Percentiles rank a stretch among this genome's conserved stretches.
These are phyloP conservation scores for Ramazzottius varieornatus DNA, from an alignment of 2,888 invertebrate species.

Conservation along the genomic window DNA sequence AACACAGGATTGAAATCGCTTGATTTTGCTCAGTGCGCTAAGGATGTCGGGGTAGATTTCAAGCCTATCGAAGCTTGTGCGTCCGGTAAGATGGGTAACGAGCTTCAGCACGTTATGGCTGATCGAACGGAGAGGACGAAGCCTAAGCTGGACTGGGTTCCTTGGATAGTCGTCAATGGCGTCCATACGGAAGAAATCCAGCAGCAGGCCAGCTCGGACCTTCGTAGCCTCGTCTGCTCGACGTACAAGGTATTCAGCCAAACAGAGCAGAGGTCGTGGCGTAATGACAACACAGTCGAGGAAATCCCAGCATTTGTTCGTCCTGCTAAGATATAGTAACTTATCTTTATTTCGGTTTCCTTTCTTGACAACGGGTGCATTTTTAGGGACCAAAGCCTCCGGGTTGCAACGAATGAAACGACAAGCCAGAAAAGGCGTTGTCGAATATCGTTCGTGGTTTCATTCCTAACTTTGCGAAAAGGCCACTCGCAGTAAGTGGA, in stretches of 20 bases:
- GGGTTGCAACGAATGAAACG: not conserved
- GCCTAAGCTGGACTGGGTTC: constrained; percentile 13
- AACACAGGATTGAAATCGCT: no score
- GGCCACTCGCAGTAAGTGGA: not conserved
- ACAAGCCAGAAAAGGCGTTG: not conserved
- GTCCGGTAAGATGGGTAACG: constrained; percentile 10
- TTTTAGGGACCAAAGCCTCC: not conserved
- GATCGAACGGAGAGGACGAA: constrained; percentile 11
- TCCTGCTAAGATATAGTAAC: no score
- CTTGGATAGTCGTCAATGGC: constrained; percentile 15
- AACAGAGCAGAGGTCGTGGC: not conserved
- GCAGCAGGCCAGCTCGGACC: not conserved
- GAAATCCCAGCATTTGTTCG: not conserved
- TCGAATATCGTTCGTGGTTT: no score
- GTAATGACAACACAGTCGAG: not conserved
- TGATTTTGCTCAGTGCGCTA: not conserved
- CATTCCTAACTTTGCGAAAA: not conserved
- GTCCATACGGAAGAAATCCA: constrained; percentile 6
- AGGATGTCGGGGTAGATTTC: not conserved
- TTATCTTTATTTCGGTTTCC: no score
- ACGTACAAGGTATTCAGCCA: not conserved
- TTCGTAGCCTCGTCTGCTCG: not conserved
- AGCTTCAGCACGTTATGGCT: constrained; percentile 13
- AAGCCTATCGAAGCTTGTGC: constrained; percentile 6
- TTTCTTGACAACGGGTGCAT: not conserved